Conservation (phyloP, 2,113 vertebrate species). For the Petroica traversi region DNA sequence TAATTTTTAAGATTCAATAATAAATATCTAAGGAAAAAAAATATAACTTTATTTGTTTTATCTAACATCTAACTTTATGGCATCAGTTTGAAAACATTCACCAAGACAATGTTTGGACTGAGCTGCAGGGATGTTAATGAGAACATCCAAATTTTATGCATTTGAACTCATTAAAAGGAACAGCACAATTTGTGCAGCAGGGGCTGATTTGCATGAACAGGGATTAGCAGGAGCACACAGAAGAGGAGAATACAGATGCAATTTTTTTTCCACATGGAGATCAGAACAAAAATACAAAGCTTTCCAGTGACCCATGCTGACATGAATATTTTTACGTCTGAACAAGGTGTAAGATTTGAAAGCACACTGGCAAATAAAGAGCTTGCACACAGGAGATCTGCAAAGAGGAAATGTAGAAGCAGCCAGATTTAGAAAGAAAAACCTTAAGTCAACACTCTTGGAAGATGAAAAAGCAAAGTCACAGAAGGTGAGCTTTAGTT, state of each 20-base stretch:
- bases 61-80: neutral
- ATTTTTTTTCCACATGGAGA: neutral
- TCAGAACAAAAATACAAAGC: neutral
- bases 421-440: neutral
- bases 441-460: neutral
- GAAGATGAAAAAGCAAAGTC: neutral
- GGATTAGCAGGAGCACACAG: neutral
- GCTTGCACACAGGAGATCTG: neutral
- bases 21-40: neutral
- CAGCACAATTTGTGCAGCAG: neutral
- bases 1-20: neutral
- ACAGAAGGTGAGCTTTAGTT: neutral
- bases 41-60: neutral
- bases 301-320: neutral
- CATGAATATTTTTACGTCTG: neutral
- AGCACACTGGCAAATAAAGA: neutral
- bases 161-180: neutral
- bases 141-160: neutral
- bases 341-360: neutral
- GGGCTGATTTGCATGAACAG: neutral
- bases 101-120: neutral
- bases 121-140: neutral
- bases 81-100: neutral
- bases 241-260: neutral
- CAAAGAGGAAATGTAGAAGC: neutral